Evolutionary conservation across 2,888 invertebrate species (phyloP).

Genomic region (Nudaria mundana): DNA sequence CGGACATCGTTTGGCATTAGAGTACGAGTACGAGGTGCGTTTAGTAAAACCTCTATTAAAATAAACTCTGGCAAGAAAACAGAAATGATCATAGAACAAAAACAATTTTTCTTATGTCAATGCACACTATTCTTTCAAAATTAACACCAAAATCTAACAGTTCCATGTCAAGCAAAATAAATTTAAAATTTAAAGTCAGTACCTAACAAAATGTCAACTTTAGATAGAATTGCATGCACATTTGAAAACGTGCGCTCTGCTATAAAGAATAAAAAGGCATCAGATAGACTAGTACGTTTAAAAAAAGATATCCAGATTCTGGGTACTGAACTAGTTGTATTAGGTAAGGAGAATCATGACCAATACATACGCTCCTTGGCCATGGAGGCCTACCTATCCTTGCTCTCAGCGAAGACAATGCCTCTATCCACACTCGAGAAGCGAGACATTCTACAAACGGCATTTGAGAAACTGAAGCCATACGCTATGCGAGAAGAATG

Average conservation of each 20-base stretch:
- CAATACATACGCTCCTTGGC: slow-evolving; percentile 58
- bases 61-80: too few species aligned
- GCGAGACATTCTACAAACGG: slow-evolving; percentile 51
- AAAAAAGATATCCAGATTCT: slow-evolving; percentile 60
- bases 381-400: slow-evolving; percentile 67
- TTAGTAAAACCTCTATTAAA: too few species aligned
- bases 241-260: slow-evolving; percentile 57
- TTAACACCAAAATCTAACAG: slow-evolving; percentile 3
- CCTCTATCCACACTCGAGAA: slow-evolving; percentile 60
- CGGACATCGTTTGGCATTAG: too few species aligned
- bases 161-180: not conserved
- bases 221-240: slow-evolving; percentile 62
- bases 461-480: slow-evolving; percentile 61
- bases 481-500: slow-evolving; percentile 59
- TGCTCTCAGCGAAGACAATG: slow-evolving; percentile 63
- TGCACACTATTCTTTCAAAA: slow-evolving; percentile 3
- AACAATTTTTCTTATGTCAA: too few species aligned
- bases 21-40: too few species aligned
- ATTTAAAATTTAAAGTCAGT: slow-evolving; percentile 1
- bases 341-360: slow-evolving; percentile 64
- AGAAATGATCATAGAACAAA: too few species aligned
- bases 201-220: slow-evolving; percentile 15
- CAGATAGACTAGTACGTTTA: slow-evolving; percentile 49
- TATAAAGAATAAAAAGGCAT: slow-evolving; percentile 56
- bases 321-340: slow-evolving; percentile 51